Percentiles rank a stretch among this genome's conserved stretches.
phyloP scores from a whole-genome alignment of 37 sponge, comb jelly and placozoan species.

The Cliona cf. orientalis region DNA sequence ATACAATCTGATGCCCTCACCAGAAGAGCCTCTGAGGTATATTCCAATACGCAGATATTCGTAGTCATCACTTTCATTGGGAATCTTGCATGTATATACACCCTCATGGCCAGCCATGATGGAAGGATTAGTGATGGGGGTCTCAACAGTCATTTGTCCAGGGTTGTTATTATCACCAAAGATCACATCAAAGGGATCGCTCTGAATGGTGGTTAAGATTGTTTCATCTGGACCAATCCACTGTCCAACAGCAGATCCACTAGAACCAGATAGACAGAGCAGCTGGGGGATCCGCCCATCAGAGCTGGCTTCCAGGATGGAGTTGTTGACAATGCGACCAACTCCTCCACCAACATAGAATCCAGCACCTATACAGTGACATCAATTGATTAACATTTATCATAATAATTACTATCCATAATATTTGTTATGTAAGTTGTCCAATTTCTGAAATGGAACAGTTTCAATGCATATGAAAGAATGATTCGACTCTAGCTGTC shows the following conservation, averaged over 20 bases:
- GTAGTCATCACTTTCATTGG: background rate
- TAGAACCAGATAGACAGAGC: conserved; percentile 15
- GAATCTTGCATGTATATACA: conserved; percentile 12
- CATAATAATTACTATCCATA: too few relatives aligned
- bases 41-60: background rate
- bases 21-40: conserved; percentile 1
- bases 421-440: too few relatives aligned
- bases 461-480: too few relatives aligned
- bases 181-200: conserved; percentile 13
- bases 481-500: too few relatives aligned
- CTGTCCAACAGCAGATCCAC: background rate
- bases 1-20: background rate
- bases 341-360: background rate
- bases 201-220: background rate
- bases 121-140: conserved; percentile 15
- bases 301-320: background rate
- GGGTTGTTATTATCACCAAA: conserved; percentile 17
- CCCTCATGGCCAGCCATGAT: background rate
- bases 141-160: background rate
- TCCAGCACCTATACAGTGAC: conserved; percentile 3
- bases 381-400: too few relatives aligned
- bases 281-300: background rate
- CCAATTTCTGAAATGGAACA: too few relatives aligned
- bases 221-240: conserved; percentile 9
- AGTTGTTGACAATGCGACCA: background rate